Evolutionary conservation across 2,888 invertebrate genomes (phyloP).

Genomic region (Molanna angustata): DNA sequence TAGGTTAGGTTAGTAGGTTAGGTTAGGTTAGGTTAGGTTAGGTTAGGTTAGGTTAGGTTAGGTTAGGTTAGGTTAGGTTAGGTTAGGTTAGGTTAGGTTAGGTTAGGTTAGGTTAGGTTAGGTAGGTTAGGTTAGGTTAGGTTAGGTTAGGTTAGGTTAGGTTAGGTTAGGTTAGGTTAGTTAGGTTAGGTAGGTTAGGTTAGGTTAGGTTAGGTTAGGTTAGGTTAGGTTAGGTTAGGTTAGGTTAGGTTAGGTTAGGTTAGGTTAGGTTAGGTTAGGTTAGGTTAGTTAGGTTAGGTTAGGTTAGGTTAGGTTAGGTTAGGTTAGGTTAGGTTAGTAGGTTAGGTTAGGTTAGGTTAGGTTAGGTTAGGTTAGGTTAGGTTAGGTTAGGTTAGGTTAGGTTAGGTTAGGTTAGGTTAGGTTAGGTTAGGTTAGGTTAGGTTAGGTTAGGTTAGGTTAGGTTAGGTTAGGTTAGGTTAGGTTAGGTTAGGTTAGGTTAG

Average conservation of each 20-base stretch:
- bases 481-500: conserved; percentile 19
- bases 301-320: conserved; percentile 23
- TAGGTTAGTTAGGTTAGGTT: too few species aligned
- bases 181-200: conserved; percentile 10
- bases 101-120: conserved; percentile 1
- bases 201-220: conserved; percentile 11
- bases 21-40: conserved; percentile 19
- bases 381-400: conserved; percentile 17
- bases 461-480: conserved; percentile 1
- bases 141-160: too few species aligned
- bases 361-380: conserved; percentile 24
- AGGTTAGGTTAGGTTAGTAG: conserved; percentile 25
- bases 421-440: conserved; percentile 22
- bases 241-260: conserved; percentile 10
- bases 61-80: conserved; percentile 19
- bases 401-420: conserved; percentile 22
- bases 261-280: conserved; percentile 11
- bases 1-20: conserved; percentile 18
- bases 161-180: too few species aligned
- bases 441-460: conserved; percentile 15
- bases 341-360: too few species aligned
- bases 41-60: conserved; percentile 21
- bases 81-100: conserved; percentile 21
- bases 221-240: conserved; percentile 11
- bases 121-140: conserved; percentile 18